Conservation (phyloP, 2,113 vertebrate genomes). For the Syngnathus floridae region DNA sequence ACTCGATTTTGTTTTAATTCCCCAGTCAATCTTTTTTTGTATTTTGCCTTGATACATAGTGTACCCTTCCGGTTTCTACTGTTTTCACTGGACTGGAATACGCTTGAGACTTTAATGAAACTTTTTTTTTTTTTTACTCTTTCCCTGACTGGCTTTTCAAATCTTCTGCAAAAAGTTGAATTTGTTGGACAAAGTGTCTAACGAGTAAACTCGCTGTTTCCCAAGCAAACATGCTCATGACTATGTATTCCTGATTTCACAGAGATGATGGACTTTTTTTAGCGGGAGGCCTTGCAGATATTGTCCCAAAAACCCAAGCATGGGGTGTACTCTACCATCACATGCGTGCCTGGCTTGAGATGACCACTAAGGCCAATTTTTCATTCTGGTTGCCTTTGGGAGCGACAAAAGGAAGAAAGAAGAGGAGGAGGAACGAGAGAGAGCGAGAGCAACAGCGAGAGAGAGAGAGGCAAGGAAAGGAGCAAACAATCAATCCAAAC, state of each 20-base stretch:
- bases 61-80: not conserved
- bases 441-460: constrained; percentile 28
- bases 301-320: constrained; percentile 34
- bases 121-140: too few species aligned
- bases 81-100: not conserved
- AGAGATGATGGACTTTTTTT: constrained; percentile 38
- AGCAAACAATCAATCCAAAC: constrained; percentile 75
- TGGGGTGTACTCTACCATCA: constrained; percentile 38
- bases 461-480: constrained; percentile 48
- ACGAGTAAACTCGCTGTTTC: constrained; percentile 25
- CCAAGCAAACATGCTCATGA: constrained; percentile 43
- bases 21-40: not conserved
- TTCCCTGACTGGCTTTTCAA: too few species aligned
- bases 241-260: constrained; percentile 60
- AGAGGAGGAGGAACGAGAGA: constrained; percentile 22
- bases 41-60: not conserved
- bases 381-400: constrained; percentile 46
- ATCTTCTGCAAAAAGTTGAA: not conserved
- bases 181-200: constrained; percentile 3
- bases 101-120: not conserved
- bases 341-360: constrained; percentile 43
- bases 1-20: too few species aligned
- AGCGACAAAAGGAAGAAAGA: constrained; percentile 38
- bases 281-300: constrained; percentile 18
- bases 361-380: constrained; percentile 39